A percentile compares a stretch with the other conserved stretches of the same genome.
Conservation (phyloP, 2,888 invertebrate genomes). For the Pimpla rufipes region DNA sequence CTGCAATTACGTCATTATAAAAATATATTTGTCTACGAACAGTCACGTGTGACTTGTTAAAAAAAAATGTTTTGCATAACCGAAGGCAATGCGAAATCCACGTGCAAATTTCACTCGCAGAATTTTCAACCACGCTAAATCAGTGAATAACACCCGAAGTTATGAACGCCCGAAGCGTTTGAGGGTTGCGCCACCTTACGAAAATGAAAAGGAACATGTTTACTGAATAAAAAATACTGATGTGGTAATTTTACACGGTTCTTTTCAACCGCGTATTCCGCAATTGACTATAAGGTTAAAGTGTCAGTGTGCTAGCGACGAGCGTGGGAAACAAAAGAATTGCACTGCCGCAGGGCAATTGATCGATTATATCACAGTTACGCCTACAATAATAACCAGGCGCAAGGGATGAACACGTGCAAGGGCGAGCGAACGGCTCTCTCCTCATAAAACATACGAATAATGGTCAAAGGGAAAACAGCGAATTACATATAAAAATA, state of each 20-base stretch:
- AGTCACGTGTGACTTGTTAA: background rate
- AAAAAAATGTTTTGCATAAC: background rate
- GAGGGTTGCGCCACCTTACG: background rate
- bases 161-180: background rate
- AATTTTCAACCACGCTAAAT: background rate
- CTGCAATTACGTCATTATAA: no score
- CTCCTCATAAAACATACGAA: background rate
- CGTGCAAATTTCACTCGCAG: background rate
- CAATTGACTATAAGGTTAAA: slow-evolving; percentile 10
- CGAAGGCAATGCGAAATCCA: background rate
- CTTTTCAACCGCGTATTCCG: background rate
- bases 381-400: background rate
- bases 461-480: slow-evolving; percentile 2
- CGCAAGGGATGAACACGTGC: background rate
- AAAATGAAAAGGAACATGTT: no score
- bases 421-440: background rate
- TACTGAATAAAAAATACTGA: no score
- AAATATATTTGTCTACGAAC: background rate
- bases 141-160: background rate
- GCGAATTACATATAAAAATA: background rate
- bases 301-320: background rate
- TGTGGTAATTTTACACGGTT: no score
- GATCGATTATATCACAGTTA: background rate
- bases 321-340: slow-evolving; percentile 12
- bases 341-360: background rate